Evolutionary conservation across 2,113 vertebrate species (phyloP), one percentile per base, ranked within the genome.

Genomic region (Phycodurus eques): DNA sequence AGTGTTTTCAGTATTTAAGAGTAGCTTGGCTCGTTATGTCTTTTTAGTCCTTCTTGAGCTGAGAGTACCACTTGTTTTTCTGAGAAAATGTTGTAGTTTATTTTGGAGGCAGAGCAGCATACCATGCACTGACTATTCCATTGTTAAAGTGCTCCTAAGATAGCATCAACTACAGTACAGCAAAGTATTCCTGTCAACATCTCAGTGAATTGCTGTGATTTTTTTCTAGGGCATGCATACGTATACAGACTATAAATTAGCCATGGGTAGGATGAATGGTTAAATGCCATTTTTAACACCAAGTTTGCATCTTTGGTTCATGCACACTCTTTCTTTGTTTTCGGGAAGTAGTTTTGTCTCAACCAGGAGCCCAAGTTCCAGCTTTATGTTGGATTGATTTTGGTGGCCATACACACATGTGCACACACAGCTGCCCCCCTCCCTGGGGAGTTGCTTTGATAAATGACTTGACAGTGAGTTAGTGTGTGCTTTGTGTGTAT

Each of bases 361-460:
- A 68, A 70, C 74, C 68, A n/a, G 11, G 47, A 72, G 68, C 54
- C 53, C 65, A 39, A 77, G 56, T 70, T 73, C 47, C 35, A 66
- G 59, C 49, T 71, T 42, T 70, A 68, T 68, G 62, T 83, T 72
- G 51, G 77, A 91, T 88, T 78, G 87, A 91, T 89, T 88, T 83
- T 72, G 84, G 71, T 81, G 78, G 67, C 66, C 57, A 64, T 63
- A 35, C 72, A 70, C 70, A 71, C 74, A 60, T 65, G 15, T 43
- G 27, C 71, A 47, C 47, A 49, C 49, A 62, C 76, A 56, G 77
- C 79, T 74, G 72, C 68, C 69, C 64, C 74, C 63, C 61, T 85
- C 87, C 79, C 83, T n/a, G 19, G 87, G 77, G 90, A 88, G 47
- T 62, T n/a, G 72, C 59, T 47, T 81, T 91, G 87, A 91, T 87